Evolutionary conservation across 1,140 invertebrate genomes (phyloP).

Genomic region (Acromyrmex charruanus): DNA sequence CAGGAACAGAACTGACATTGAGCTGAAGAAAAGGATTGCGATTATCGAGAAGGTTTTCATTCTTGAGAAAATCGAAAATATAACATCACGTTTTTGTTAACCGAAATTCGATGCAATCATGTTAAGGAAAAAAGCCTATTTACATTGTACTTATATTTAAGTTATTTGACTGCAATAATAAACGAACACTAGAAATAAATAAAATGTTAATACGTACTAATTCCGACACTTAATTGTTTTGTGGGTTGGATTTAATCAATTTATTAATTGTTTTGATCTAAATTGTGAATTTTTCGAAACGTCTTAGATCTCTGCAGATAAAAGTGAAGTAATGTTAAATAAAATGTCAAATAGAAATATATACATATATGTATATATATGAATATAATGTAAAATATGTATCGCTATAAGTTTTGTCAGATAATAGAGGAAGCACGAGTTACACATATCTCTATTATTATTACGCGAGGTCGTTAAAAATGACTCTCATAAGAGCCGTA

Average conservation of each 20-base stretch:
- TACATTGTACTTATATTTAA: neutral
- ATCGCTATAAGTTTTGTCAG: neutral
- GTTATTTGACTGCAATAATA: neutral
- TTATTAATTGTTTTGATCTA: neutral
- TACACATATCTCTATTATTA: constrained; percentile 30
- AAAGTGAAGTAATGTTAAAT: neutral
- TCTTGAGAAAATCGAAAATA: neutral
- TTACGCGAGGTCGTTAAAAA: constrained; percentile 44
- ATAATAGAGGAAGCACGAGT: constrained; percentile 9
- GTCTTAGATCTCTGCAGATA: neutral
- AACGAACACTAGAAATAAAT: neutral
- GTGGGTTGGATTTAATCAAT: too few relatives aligned
- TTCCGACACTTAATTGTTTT: neutral
- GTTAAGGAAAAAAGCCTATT: neutral
- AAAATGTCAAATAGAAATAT: neutral
- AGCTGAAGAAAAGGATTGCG: neutral
- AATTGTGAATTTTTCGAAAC: neutral
- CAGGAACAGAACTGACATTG: neutral
- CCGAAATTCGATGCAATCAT: neutral
- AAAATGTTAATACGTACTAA: neutral
- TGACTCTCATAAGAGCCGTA: constrained; percentile 46
- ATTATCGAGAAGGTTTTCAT: neutral
- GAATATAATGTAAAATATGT: neutral
- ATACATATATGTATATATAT: neutral
- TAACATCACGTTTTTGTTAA: neutral